These are phyloP conservation scores for Pseudeuparius sepicola DNA, from an alignment of 2,888 invertebrate genomes.

Conservation along the genomic window DNA sequence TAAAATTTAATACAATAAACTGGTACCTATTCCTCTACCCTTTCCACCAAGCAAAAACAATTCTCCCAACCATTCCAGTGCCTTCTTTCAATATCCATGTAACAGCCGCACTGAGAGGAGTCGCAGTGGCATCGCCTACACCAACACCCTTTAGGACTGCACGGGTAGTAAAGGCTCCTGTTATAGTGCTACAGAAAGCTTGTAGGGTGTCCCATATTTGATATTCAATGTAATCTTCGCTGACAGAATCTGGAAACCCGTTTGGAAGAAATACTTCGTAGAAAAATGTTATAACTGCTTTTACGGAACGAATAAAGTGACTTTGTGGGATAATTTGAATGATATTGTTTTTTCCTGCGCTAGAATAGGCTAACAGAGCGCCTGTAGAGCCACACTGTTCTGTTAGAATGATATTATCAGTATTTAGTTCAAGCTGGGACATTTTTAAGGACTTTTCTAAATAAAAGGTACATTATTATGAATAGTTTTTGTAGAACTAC, in stretches of 20 bases:
- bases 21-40: too few relatives aligned
- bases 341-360: too few relatives aligned
- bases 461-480: too few relatives aligned
- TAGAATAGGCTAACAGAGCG: slow-evolving; percentile 21
- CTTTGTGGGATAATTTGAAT: too few relatives aligned
- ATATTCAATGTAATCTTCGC: slow-evolving; percentile 77
- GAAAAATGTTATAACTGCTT: neutral
- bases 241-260: slow-evolving; percentile 90
- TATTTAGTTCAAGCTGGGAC: too few relatives aligned
- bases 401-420: slow-evolving; percentile 21
- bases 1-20: too few relatives aligned
- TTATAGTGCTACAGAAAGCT: slow-evolving; percentile 66
- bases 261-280: slow-evolving; percentile 52
- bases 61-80: slow-evolving; percentile 80
- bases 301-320: too few relatives aligned
- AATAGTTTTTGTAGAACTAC: too few relatives aligned
- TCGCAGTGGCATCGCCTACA: slow-evolving; percentile 79
- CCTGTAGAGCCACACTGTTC: slow-evolving; percentile 27
- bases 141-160: slow-evolving; percentile 88
- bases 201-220: slow-evolving; percentile 94
- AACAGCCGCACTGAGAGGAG: slow-evolving; percentile 83
- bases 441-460: too few relatives aligned
- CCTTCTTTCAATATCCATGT: slow-evolving; percentile 95
- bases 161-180: slow-evolving; percentile 81
- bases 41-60: slow-evolving; percentile 82